Conservation (phyloP, 2,113 vertebrate species). For the Psittacula cyanocephala region DNA sequence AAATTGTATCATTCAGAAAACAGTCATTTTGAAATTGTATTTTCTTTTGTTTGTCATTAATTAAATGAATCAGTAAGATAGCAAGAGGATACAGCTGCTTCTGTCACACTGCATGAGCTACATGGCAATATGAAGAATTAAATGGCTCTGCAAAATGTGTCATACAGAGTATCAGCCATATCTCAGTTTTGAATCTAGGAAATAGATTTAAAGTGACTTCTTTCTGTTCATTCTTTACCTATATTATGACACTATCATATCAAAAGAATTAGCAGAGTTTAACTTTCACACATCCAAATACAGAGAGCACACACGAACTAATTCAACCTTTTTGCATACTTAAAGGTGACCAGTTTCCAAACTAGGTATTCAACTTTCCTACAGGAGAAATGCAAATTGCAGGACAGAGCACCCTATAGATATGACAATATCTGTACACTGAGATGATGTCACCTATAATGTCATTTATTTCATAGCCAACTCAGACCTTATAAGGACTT, state of each 20-base stretch:
- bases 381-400: background rate
- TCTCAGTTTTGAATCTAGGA: background rate
- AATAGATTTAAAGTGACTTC: background rate
- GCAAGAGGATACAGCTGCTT: conserved; percentile 6
- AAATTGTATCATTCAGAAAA: conserved; percentile 35
- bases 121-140: background rate
- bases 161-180: background rate
- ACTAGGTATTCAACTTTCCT: background rate
- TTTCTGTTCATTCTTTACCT: background rate
- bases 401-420: background rate
- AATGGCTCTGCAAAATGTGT: background rate
- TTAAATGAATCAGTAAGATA: conserved; percentile 13
- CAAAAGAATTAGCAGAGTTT: background rate
- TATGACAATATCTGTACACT: background rate
- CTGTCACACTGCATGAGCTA: conserved; percentile 2
- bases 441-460: background rate
- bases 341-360: background rate
- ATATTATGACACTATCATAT: background rate
- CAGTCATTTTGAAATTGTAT: background rate
- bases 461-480: background rate
- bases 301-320: background rate
- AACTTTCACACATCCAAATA: background rate
- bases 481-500: background rate
- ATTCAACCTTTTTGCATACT: background rate
- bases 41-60: conserved; percentile 55